These are phyloP conservation scores for Clostera curtula DNA, from an alignment of 2,888 invertebrate species.

Conservation along the genomic window DNA sequence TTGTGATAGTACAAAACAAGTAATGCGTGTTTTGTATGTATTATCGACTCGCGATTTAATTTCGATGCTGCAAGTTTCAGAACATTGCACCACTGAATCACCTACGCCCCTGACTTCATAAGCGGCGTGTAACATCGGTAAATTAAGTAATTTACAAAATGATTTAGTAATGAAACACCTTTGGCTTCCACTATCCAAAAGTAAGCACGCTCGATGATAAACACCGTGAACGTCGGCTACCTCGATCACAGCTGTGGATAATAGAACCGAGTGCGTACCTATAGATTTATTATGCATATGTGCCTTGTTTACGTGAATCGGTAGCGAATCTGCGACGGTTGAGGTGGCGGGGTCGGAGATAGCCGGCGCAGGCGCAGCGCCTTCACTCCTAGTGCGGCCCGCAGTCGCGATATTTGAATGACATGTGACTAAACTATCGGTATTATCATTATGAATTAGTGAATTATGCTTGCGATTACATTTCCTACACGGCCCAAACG, in stretches of 20 bases:
- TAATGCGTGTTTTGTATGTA: neutral
- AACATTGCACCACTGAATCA: too few relatives aligned
- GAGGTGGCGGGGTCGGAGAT: neutral
- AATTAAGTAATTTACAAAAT: constrained; percentile 3
- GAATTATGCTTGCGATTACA: constrained; percentile 7
- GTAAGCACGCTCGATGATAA: constrained; percentile 4
- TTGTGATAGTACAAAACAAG: constrained; percentile 2
- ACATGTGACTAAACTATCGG: too few relatives aligned
- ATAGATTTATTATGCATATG: neutral
- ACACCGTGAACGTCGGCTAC: constrained; percentile 1
- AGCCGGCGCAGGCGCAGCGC: neutral
- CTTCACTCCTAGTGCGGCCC: neutral
- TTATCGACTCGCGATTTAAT: constrained; percentile 3
- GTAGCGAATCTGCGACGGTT: constrained; percentile 2
- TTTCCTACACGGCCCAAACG: constrained; percentile 6
- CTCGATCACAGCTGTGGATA: constrained; percentile 7
- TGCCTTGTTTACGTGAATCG: neutral
- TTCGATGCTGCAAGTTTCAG: constrained; percentile 2
- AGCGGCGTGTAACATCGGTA: constrained; percentile 6
- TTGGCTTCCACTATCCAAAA: constrained; percentile 6
- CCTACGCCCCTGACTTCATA: constrained; percentile 5
- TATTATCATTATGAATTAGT: constrained; percentile 3
- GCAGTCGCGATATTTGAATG: neutral
- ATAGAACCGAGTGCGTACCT: constrained; percentile 2
- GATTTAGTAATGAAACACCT: constrained; percentile 3